phyloP scores from a whole-genome alignment of 1,140 invertebrate genomes.

The Cydia fagiglandana region DNA sequence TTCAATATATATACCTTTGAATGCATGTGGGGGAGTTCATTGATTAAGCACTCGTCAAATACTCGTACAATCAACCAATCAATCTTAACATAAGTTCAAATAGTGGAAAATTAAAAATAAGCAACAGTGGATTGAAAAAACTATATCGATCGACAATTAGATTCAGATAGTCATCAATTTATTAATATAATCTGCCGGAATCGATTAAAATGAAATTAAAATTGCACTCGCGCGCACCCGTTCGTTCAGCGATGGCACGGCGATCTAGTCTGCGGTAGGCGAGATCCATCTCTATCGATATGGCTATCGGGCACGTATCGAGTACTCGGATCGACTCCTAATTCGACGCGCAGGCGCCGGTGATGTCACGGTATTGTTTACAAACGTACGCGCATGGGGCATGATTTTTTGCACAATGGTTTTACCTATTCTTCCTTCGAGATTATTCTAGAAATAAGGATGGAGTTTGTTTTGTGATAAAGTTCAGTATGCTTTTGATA shows the following conservation, averaged over 20 bases:
- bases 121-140: no score
- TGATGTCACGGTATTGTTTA: slow-evolving; percentile 27
- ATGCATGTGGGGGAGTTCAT: no score
- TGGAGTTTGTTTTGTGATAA: no score
- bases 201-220: background rate
- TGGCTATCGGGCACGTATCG: slow-evolving; percentile 23
- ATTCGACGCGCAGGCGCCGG: slow-evolving; percentile 14
- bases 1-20: no score
- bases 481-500: no score
- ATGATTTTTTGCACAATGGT: background rate
- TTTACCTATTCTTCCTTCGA: background rate
- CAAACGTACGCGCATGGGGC: slow-evolving; percentile 7
- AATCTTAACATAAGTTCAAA: no score
- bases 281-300: slow-evolving; percentile 25
- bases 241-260: background rate
- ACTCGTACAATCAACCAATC: no score
- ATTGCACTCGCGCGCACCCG: slow-evolving; percentile 22
- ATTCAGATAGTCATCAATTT: background rate
- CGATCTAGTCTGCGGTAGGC: slow-evolving; percentile 30
- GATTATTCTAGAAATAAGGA: background rate
- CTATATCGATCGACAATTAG: no score
- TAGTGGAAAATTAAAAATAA: no score
- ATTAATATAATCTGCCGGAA: background rate
- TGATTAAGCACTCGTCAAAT: no score
- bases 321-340: slow-evolving; percentile 28